Conservation (phyloP, 1,140 invertebrate genomes). For the Drosophila busckii region DNA sequence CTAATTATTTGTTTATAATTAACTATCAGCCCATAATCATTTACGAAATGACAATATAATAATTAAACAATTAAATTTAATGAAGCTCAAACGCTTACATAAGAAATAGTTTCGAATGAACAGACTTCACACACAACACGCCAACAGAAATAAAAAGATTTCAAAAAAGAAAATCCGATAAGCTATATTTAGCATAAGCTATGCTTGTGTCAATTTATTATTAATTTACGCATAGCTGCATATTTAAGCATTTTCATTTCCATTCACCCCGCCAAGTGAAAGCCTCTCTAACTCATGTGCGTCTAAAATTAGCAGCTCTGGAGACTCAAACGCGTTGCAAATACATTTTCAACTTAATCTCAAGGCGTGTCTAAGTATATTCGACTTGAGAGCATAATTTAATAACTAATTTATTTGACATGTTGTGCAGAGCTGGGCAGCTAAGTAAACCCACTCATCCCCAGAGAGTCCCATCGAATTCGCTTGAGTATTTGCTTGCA, state of each 20-base stretch:
- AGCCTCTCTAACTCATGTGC: slow-evolving; percentile 27
- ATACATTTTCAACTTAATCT: no score
- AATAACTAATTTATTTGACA: background rate
- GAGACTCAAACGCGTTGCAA: no score
- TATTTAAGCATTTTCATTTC: no score
- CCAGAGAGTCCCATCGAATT: background rate
- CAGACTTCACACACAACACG: background rate
- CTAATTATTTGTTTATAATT: slow-evolving; percentile 2
- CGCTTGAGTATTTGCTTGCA: slow-evolving; percentile 56
- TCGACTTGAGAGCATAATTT: no score
- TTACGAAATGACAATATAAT: background rate
- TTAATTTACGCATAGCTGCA: slow-evolving; percentile 44
- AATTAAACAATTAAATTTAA: slow-evolving; percentile 9
- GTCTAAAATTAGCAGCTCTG: slow-evolving; percentile 2
- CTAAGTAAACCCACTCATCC: slow-evolving; percentile 19
- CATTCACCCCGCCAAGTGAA: slow-evolving; percentile 45
- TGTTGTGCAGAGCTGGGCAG: slow-evolving; percentile 9
- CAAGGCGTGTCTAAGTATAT: no score
- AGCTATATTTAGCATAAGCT: no score
- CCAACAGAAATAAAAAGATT: background rate
- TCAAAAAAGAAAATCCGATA: background rate
- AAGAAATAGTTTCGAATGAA: slow-evolving; percentile 3
- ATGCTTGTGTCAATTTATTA: no score
- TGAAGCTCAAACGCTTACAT: background rate
- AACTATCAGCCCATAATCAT: background rate